A percentile compares a stretch with the other conserved stretches of the same genome.
These are phyloP conservation scores for Apotomis turbidana DNA, from an alignment of 2,888 invertebrate species.

Conservation along the genomic window DNA sequence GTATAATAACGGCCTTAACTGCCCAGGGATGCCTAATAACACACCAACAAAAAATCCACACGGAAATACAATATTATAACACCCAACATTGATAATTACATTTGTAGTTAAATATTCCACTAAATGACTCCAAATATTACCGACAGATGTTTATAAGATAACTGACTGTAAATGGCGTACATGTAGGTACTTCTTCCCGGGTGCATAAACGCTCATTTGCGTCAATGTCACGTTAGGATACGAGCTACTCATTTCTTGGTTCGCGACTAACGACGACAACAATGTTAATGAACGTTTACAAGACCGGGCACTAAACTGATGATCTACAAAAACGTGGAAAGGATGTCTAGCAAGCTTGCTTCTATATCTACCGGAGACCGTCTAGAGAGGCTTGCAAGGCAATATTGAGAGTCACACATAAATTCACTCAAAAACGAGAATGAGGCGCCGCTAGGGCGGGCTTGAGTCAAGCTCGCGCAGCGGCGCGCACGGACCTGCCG, in stretches of 20 bases:
- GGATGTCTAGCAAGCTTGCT: not conserved
- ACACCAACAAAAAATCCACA: slow-evolving; percentile 48
- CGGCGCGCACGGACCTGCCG: slow-evolving; percentile 87
- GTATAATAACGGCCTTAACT: slow-evolving; percentile 11
- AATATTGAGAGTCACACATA: slow-evolving; percentile 57
- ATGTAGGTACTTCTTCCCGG: no score
- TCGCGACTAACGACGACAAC: not conserved
- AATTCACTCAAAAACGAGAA: slow-evolving; percentile 55
- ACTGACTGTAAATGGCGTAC: no score
- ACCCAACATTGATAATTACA: slow-evolving; percentile 47
- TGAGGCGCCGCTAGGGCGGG: slow-evolving; percentile 56
- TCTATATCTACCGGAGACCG: slow-evolving; percentile 12
- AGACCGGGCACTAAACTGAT: not conserved
- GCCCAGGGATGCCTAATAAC: slow-evolving; percentile 12
- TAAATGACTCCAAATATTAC: slow-evolving; percentile 59
- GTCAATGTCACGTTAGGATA: no score
- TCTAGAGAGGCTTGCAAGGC: slow-evolving; percentile 43
- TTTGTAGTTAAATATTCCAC: slow-evolving; percentile 48
- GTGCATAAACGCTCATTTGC: no score
- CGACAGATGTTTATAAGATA: slow-evolving; percentile 28
- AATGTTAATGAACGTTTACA: not conserved
- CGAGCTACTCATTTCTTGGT: no score
- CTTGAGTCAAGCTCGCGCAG: slow-evolving; percentile 43
- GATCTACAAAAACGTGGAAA: slow-evolving; percentile 4
- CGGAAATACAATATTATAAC: slow-evolving; percentile 49